Evolutionary conservation across 2,888 invertebrate species (phyloP).

Genomic region (Melanophora roralis): DNA sequence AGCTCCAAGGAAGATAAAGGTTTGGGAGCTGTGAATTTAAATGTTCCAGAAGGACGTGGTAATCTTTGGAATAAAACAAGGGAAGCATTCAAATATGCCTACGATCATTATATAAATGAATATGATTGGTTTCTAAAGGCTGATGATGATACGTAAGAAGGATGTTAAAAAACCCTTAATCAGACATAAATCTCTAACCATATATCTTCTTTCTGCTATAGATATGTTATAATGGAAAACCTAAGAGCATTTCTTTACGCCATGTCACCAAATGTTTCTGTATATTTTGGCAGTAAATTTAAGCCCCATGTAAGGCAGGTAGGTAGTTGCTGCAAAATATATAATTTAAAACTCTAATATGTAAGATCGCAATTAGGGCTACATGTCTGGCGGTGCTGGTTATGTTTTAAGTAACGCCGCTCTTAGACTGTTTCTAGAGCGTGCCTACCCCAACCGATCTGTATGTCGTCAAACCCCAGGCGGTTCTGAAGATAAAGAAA

Average conservation of each 20-base stretch:
- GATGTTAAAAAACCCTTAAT: not conserved
- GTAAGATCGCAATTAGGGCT: conserved; percentile 79
- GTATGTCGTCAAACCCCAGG: conserved; percentile 78
- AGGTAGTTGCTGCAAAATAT: conserved; percentile 62
- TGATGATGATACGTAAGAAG: conserved; percentile 97
- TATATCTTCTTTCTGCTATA: conserved; percentile 70
- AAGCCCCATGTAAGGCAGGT: conserved; percentile 80
- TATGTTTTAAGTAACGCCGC: conserved; percentile 94
- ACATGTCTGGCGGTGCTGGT: conserved; percentile 93
- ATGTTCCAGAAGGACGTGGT: conserved; percentile 89
- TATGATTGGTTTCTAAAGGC: conserved; percentile 99
- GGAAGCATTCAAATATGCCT: conserved; percentile 91
- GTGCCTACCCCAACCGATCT: conserved; percentile 83
- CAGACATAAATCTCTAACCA: not conserved
- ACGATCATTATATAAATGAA: conserved; percentile 87
- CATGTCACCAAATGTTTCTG: conserved; percentile 83
- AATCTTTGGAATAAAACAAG: conserved; percentile 97
- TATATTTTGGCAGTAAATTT: conserved; percentile 94
- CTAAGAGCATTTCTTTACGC: conserved; percentile 89
- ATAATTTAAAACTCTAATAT: not conserved
- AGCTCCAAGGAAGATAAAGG: conserved; percentile 83
- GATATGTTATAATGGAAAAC: conserved; percentile 96
- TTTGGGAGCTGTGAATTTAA: conserved; percentile 88
- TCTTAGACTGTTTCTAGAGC: conserved; percentile 84
- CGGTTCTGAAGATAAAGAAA: conserved; percentile 73